Evolutionary conservation across 2,113 vertebrate species (phyloP), one percentile per base, ranked within the genome.

Genomic region (Emydura subglobosa): DNA sequence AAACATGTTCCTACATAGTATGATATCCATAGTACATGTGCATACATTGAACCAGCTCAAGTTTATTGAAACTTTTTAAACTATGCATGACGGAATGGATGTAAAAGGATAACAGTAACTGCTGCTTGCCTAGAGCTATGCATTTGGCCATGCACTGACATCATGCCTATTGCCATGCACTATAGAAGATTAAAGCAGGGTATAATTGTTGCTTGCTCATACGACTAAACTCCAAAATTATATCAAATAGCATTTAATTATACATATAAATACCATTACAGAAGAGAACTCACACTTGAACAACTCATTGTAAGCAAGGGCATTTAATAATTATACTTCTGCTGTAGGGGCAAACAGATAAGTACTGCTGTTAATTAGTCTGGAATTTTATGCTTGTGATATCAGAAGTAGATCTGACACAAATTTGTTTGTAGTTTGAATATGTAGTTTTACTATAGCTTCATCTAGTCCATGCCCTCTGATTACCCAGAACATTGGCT

Each of bases 181-280:
- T 93, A 91, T 93, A 96, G 95, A 96, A 97, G 96, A 97, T 97
- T 94, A 94, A 98, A 97, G 98, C 95, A 96, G 97, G 95, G 85
- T 97, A 97, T 98, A 98, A 98, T 98, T 98, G 98, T 98, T 98
- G 94, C 97, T 98, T 98, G 98, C 97, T 98, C 98, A 97, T 98
- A 98, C 98, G 96, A 98, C 97, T 97, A 95, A 98, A 98, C 97
- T 98, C 96, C 95, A 97, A 98, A 98, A 98, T 97, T 98, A 97
- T 98, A 98, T 98, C 97, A 98, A 98, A 98, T 98, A 98, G 96
- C 97, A 98, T 96, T 98, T 98, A 98, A 98, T 98, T 98, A 98
- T 98, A 96, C 94, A 96, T 97, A 95, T 85, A 97, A 98, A 98
- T 96, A 92, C 95, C 90, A 96, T 98, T 97, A 98, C 84, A 84